These are phyloP conservation scores for Littorina saxatilis DNA, from an alignment of 1,140 invertebrate genomes.

Conservation along the genomic window DNA sequence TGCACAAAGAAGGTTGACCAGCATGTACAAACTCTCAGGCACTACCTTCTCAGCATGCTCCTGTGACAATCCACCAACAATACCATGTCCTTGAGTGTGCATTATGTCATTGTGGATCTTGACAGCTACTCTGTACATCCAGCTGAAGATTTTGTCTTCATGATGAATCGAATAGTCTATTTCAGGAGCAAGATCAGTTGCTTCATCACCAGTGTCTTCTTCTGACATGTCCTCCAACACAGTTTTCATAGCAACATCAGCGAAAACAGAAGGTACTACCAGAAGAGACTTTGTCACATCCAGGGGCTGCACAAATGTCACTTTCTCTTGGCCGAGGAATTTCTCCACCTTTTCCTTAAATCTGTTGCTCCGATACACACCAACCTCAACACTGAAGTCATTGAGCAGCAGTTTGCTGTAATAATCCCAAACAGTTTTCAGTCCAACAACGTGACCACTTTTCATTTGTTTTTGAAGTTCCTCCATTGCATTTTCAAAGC, in stretches of 20 bases:
- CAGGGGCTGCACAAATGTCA: background rate
- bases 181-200: background rate
- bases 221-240: background rate
- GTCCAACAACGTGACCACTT: background rate
- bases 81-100: background rate
- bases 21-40: background rate
- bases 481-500: background rate
- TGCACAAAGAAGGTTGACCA: background rate
- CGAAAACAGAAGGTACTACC: background rate
- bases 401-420: background rate
- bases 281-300: background rate
- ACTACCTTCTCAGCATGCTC: background rate
- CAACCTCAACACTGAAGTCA: background rate
- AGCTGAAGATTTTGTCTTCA: background rate
- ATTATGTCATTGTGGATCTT: background rate
- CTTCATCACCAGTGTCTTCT: background rate
- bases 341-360: background rate
- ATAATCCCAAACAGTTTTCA: background rate
- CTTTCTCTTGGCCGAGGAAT: background rate
- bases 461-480: background rate
- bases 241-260: background rate
- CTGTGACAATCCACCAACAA: background rate
- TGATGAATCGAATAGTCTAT: too few species aligned
- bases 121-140: slow-evolving; percentile 3
- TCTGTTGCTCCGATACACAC: background rate